Base-by-base conservation (phyloP, 53 echinoderm and acorn worm species). In the Stichopus horrens region DNA sequence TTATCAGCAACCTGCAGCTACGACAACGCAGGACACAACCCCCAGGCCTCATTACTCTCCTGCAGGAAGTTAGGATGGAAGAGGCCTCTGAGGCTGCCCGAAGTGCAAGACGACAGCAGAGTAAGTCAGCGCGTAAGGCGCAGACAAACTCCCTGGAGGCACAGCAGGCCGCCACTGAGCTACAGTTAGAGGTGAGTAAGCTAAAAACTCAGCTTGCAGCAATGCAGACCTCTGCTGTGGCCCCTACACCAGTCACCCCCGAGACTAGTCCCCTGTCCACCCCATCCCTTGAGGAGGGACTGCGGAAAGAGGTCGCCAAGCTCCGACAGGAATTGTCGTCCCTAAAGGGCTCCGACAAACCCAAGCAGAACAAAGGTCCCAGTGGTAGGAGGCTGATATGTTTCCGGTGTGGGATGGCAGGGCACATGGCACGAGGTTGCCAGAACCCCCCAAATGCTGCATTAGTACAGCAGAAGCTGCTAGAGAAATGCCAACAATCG, bases 371-470 rank as follows among this genome's bases (percentile, higher is more conserved):
- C 9, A 5, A 58, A 7, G 77, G 58, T n/a, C 55, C 67, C 82
- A 54, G 4, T 14, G 20, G 66, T 9, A 5, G 23, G 4, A 53
- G n/a, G 54, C 22, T 22, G n/a, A 19, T 93, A 21, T 93, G 93
- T 67, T 93, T 68, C 20, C 89, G 88, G 63, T 91, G 90, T 74
- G 93, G 93, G 0, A 79, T 82, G 66, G 4, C 8, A 5, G 93
- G 91, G 0, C 91, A 93, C 84, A 76, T 75, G 75, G 22, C 89
- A 86, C 19, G 53, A 7, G 74, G 13, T 5, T 93, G 93, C 74
- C 74, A 60, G 58, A 86, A 86, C 10, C 13, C 19, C 58, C 80
- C 74, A 0, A 87, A 93, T 51, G 73, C 90, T 16, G 53, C 23
- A 6, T 7, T 85, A 14, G 93, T 93, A 8, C 91, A 91, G 21